Base-by-base conservation (phyloP, 2,113 vertebrate genomes). In the Trematocara zebra region DNA sequence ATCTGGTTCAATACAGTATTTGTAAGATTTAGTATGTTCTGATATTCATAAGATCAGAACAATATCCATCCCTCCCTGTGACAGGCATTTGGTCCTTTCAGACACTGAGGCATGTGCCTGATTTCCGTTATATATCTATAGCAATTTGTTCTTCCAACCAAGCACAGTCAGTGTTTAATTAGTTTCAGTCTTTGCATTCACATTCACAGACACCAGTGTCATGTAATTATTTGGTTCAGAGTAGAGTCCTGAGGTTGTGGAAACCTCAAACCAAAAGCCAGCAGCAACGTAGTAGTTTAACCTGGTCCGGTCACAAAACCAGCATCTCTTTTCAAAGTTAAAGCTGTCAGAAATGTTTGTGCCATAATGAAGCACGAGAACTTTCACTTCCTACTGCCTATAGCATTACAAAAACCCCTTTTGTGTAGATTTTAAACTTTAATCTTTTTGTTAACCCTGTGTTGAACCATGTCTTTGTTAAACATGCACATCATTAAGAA, bases 1-100 rank as follows among this genome's bases (percentile, higher is more conserved):
- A 18, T 61, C 3, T 61, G 57, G 28, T 61, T 61, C 33, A 61
- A 18, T 61, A 61, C 57, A 33, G 57, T 61, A 33, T 61, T 61
- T 61, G 8, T 18, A 61, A 15, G 8, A 61, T 61, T 61, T 61
- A 1, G 28, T 33, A 61, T 33, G 57, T 61, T 18, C 57, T 61
- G 35, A 20, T 61, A 40, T 23, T 14, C 35, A 67, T 0, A 40
- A 20, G n/a, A 67, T 14, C 61, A 67, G 61, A 67, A 40, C 33
- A 40, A 20, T n/a, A 35, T 35, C 57, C 17, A 7, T 40, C 33
- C 1, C 0, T 23, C 3, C 7, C n/a, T 20, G n/a, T 67, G 35
- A 40, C 61, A 0, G 28, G 28, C 57, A 7, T 61, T 61, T 33
- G 20, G 2, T 47, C 0, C 67, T 67, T 72, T 10, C 37, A 72